Percentiles rank a stretch among this genome's conserved stretches.
Evolutionary conservation across 2,113 vertebrate species (phyloP).

Genomic region (Ameiurus melas): DNA sequence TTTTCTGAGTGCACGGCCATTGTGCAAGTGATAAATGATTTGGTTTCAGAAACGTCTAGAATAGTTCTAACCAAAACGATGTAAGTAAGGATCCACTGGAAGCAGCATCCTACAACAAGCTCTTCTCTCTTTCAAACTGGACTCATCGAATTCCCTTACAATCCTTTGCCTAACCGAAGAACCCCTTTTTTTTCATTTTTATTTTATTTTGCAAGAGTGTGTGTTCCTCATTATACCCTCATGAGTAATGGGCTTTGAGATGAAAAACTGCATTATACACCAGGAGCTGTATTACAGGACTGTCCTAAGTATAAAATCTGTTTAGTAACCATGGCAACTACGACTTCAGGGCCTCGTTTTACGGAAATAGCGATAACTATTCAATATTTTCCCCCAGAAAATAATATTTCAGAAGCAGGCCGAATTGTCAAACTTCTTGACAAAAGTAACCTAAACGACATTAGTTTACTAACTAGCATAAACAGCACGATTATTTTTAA

Average conservation of each 20-base stretch:
- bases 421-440: neutral
- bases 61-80: neutral
- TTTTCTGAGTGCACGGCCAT: neutral
- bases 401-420: neutral
- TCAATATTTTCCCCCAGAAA: neutral
- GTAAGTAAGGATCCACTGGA: neutral
- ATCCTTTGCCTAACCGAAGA: neutral
- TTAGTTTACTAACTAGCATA: neutral
- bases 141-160: neutral
- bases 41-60: neutral
- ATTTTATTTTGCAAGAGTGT: neutral
- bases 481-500: neutral
- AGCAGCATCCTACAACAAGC: neutral
- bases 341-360: neutral
- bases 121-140: neutral
- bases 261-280: neutral
- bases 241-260: neutral
- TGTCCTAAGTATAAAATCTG: neutral
- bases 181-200: neutral
- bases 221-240: constrained; percentile 7
- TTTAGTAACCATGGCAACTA: constrained; percentile 9
- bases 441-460: neutral
- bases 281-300: neutral
- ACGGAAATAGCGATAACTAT: neutral
- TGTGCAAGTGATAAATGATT: neutral